Conservation (phyloP, 2,113 vertebrate genomes). For the Ciconia boyciana region DNA sequence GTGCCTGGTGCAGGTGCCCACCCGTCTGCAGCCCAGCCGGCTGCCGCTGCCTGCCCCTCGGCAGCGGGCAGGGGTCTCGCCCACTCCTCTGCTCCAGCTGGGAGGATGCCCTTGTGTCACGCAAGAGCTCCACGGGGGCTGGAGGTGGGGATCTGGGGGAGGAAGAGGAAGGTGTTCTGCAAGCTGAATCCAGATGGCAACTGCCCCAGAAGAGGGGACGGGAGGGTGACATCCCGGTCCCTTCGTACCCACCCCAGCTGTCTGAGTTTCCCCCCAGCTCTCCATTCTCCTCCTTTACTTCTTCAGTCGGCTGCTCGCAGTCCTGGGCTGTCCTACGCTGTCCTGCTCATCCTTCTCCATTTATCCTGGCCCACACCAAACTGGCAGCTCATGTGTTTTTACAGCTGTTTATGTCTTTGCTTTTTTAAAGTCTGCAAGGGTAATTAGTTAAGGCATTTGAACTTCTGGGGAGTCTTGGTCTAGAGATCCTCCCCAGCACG, state of each 20-base stretch:
- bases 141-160: background rate
- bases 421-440: background rate
- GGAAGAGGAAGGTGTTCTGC: background rate
- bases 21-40: fast-evolving
- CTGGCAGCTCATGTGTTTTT: background rate
- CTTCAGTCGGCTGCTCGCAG: background rate
- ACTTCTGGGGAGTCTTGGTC: background rate
- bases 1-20: background rate
- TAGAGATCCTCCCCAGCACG: background rate
- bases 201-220: background rate
- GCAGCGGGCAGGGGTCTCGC: fast-evolving
- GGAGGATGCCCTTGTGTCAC: background rate
- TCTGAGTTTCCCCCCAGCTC: background rate
- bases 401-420: background rate
- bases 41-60: background rate
- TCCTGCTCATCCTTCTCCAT: background rate
- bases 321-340: background rate
- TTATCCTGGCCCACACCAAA: background rate
- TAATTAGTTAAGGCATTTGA: background rate
- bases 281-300: background rate
- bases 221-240: background rate
- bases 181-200: background rate
- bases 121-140: background rate
- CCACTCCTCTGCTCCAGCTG: background rate
- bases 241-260: fast-evolving